Base-by-base conservation (phyloP, 1,140 invertebrate genomes). In the Stenopsyche tienmushanensis region DNA sequence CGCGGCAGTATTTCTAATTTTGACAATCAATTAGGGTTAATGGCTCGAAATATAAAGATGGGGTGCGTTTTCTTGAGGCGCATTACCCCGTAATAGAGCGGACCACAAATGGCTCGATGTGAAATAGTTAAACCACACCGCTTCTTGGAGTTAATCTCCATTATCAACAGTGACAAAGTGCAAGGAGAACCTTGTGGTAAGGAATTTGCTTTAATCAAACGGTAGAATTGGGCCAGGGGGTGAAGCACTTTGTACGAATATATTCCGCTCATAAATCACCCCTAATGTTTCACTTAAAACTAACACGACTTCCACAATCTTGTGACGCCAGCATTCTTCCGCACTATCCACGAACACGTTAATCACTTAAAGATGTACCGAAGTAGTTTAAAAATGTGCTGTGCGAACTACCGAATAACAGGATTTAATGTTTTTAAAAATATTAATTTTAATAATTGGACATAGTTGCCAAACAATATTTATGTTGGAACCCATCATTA, bases 141-240 rank as follows among this genome's bases (percentile, higher is more conserved):
- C 17, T 47, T 20, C 44, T 20, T 7, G 5, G 18, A 47, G 44
- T 47, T 47, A 47, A 47, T 47, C 44, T 47, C 17, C 44, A 47
- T 47, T 47, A 47, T 47, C 44, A 47, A 47, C 44, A 20, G 44
- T 47, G 44, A 47, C 44, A 47, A 47, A 47, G 17, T 47, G 44
- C 18, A 47, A 8, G 44, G 10, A 18, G 44, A 47, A 20, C 17
- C 44, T 47, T 13, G 44, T 18, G 18, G 44, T 18, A 47, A 47
- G 44, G 44, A 47, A 47, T 47, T 47, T 47, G 44, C 44, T 20
- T 47, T 47, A 18, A 47, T 47, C 44, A 47, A 47, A 47, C 17
- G 44, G 7, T 18, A 7, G 34, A 39, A 39, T 39, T 39, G n/a
- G 34, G n/a, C 34, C n/a, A n/a, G 7, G 7, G 44, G 44, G 44